Evolutionary conservation across 2,113 vertebrate species (phyloP).

Genomic region (Lates calcarifer): DNA sequence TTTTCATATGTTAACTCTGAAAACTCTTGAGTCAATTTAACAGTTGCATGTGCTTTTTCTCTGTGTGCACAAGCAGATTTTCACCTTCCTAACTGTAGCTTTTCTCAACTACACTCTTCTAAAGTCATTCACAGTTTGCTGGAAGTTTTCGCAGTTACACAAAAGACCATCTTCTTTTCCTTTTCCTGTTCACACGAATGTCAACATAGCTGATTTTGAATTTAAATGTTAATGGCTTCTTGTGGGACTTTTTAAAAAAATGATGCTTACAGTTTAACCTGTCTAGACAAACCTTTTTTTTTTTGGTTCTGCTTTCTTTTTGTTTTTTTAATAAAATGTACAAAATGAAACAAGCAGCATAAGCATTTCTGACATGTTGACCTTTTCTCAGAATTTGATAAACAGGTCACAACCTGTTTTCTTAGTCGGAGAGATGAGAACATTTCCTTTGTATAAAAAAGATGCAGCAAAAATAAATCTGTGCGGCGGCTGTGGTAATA

Average conservation of each 20-base stretch:
- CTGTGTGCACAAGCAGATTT: not conserved
- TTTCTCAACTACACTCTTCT: not conserved
- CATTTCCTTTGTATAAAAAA: slow-evolving; percentile 21
- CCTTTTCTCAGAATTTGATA: not conserved
- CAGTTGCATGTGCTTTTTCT: not conserved
- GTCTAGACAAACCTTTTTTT: not conserved
- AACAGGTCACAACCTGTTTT: not conserved
- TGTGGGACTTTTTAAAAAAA: not conserved
- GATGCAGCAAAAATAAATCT: not conserved
- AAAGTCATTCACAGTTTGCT: slow-evolving; percentile 56
- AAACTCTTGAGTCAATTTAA: not conserved
- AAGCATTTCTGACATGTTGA: slow-evolving; percentile 10
- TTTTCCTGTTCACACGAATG: slow-evolving; percentile 26
- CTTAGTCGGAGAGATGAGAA: not conserved
- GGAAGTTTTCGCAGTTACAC: slow-evolving; percentile 38
- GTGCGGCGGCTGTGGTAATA: not conserved
- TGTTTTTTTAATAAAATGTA: not conserved
- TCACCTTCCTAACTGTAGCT: not conserved
- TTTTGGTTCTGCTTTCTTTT: not conserved
- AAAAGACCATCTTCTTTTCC: slow-evolving; percentile 5
- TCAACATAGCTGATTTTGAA: not conserved
- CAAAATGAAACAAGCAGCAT: not conserved
- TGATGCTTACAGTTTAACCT: not conserved
- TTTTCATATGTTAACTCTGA: not conserved
- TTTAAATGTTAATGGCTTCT: not conserved